Evolutionary conservation across 2,797 vertebrate genomes (phyloP).

Genomic region (Anguilla marmorata): DNA sequence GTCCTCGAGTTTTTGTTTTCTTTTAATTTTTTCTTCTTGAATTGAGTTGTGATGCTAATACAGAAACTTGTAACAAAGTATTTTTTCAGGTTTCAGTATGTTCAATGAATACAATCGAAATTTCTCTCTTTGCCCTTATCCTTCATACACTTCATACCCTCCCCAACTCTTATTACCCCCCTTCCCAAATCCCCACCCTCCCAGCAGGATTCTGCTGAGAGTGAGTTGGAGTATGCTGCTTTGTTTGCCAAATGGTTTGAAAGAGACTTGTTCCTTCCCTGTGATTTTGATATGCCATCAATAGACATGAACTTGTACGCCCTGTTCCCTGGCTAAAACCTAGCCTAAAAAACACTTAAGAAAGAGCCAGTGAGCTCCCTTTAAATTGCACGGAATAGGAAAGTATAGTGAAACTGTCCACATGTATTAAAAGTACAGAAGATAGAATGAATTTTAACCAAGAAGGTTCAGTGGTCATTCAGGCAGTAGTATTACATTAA

Average conservation of each 20-base stretch:
- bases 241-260: constrained; percentile 56
- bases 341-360: background rate
- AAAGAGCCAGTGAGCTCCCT: background rate
- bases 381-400: background rate
- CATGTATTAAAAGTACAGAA: background rate
- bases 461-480: constrained; percentile 12
- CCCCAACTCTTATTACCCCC: background rate
- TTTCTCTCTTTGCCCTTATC: constrained; percentile 22
- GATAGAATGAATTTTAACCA: constrained; percentile 6
- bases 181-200: background rate
- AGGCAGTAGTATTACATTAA: background rate
- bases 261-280: constrained; percentile 58
- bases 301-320: background rate
- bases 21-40: constrained; percentile 5
- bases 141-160: background rate
- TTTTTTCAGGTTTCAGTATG: constrained; percentile 23
- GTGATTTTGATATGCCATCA: constrained; percentile 65
- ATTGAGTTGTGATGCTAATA: constrained; percentile 20
- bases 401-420: background rate
- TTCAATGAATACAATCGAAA: constrained; percentile 23
- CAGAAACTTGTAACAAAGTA: constrained; percentile 7
- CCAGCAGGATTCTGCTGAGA: constrained; percentile 21
- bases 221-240: constrained; percentile 58
- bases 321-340: background rate
- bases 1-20: constrained; percentile 12